These are phyloP conservation scores for Willowsia nigromaculata DNA, from an alignment of 2,888 invertebrate species.

Conservation along the genomic window DNA sequence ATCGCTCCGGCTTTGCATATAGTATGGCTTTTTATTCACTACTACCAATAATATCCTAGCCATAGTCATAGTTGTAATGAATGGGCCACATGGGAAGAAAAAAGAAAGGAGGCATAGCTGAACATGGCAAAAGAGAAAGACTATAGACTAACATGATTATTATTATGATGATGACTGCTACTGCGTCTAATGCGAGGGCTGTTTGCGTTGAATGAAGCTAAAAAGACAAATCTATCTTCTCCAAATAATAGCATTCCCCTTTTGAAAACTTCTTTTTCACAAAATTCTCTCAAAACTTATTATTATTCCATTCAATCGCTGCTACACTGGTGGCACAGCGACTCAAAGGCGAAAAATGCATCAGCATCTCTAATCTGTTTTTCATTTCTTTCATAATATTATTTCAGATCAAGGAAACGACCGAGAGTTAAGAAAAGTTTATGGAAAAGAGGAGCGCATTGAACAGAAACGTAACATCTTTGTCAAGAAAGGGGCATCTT, in stretches of 20 bases:
- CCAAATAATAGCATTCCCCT: constrained; percentile 50
- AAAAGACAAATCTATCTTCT: constrained; percentile 63
- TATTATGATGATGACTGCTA: constrained; percentile 4
- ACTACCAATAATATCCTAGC: not conserved
- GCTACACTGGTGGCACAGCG: not conserved
- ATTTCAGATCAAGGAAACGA: constrained; percentile 72
- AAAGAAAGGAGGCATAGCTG: not conserved
- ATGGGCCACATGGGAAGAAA: constrained; percentile 65
- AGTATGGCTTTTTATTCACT: not conserved
- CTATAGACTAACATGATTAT: not conserved
- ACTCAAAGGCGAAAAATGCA: constrained; percentile 36
- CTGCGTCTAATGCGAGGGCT: not conserved
- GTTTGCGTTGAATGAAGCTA: constrained; percentile 13
- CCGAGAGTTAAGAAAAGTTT: constrained; percentile 9
- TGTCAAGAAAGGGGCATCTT: constrained; percentile 29
- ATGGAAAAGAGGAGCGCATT: not conserved
- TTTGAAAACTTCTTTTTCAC: constrained; percentile 18
- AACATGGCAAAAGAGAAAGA: not conserved
- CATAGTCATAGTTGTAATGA: constrained; percentile 46
- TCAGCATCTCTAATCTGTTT: constrained; percentile 73
- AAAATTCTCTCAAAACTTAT: constrained; percentile 35
- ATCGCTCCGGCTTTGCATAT: not conserved
- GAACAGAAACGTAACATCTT: not conserved
- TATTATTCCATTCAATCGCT: constrained; percentile 38
- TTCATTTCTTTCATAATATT: constrained; percentile 73